Evolutionary conservation across 2,888 invertebrate genomes (phyloP).

Genomic region (Biston betularia): DNA sequence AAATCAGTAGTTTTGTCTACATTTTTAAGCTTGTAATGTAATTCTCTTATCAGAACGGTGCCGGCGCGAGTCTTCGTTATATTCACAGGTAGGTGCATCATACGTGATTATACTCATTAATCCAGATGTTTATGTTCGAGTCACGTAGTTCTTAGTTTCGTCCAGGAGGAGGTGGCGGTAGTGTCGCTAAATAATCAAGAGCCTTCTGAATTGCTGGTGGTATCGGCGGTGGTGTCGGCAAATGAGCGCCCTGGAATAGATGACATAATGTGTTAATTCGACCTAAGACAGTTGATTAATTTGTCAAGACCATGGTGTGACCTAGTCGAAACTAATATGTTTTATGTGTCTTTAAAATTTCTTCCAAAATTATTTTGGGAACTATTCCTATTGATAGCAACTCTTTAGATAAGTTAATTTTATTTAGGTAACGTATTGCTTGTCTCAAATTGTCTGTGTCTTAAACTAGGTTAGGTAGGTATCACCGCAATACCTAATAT

Average conservation of each 20-base stretch:
- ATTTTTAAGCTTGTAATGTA: conserved; percentile 29
- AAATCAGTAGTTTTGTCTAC: not conserved
- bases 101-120: conserved; percentile 18
- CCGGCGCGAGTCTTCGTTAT: conserved; percentile 54
- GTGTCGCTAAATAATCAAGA: conserved; percentile 89
- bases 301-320: too few species aligned
- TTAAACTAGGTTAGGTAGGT: not conserved
- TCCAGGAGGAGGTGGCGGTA: conserved; percentile 83
- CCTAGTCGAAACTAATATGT: too few species aligned
- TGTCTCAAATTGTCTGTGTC: not conserved
- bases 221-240: conserved; percentile 92
- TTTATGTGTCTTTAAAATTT: too few species aligned
- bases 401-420: too few species aligned
- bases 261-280: not conserved
- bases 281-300: too few species aligned
- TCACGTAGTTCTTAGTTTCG: conserved; percentile 57
- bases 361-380: too few species aligned
- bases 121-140: conserved; percentile 37
- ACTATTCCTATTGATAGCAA: too few species aligned
- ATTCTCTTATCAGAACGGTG: conserved; percentile 62
- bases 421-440: too few species aligned
- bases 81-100: conserved; percentile 56
- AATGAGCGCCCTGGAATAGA: conserved; percentile 88
- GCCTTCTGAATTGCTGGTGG: conserved; percentile 92
- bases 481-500: too few species aligned